Conservation (phyloP, 2,113 vertebrate species). For the Rhizomys pruinosus region DNA sequence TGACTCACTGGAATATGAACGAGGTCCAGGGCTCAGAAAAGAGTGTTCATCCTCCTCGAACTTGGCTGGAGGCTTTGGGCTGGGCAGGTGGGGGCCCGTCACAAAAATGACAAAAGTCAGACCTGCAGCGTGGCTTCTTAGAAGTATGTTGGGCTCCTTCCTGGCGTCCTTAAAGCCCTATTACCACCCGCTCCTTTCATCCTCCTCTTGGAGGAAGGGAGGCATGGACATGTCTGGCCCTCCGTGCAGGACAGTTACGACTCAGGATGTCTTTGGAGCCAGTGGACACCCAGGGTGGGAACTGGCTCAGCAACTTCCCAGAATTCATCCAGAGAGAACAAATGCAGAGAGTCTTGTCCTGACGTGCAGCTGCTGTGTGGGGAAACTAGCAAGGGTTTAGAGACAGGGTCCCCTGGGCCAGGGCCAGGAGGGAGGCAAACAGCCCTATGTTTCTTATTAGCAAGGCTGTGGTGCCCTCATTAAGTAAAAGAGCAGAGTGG, state of each 20-base stretch:
- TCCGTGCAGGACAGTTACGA: no score
- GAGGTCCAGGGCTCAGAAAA: not conserved
- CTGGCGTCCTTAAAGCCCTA: not conserved
- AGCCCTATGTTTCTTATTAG: not conserved
- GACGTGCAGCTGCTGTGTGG: not conserved
- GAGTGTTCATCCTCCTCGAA: not conserved
- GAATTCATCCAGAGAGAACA: accelerated
- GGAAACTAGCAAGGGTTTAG: not conserved
- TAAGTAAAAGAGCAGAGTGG: not conserved
- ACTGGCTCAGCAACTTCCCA: not conserved
- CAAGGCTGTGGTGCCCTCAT: no score
- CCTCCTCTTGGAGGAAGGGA: accelerated
- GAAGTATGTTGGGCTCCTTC: not conserved
- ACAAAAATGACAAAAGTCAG: accelerated
- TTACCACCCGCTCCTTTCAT: accelerated
- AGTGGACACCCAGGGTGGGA: no score
- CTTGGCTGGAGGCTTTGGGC: not conserved
- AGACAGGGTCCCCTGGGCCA: not conserved
- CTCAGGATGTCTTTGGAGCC: not conserved
- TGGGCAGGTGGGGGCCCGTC: not conserved
- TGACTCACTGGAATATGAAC: no score
- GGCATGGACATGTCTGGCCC: accelerated
- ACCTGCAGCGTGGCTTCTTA: accelerated
- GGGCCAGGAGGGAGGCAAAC: not conserved
- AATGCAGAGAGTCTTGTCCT: not conserved